Evolutionary conservation across 2,113 vertebrate species (phyloP), one percentile per base, ranked within the genome.

Genomic region (Solea senegalensis): DNA sequence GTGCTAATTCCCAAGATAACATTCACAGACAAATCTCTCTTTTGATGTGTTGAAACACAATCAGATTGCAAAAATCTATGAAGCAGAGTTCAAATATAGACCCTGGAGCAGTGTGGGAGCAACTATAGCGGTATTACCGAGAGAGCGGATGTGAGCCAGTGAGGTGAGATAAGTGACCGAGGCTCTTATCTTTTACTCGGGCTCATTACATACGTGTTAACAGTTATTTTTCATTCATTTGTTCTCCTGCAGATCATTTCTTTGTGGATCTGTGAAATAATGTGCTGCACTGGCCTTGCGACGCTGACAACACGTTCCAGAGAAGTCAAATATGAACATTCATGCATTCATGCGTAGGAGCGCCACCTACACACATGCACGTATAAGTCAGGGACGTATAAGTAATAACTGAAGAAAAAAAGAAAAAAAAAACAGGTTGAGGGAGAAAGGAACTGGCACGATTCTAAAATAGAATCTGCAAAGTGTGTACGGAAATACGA

Each of bases 1-100:
- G 67, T 74, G 84, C 81, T 84, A 86, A 91, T 86, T 87, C 86
- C 79, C 83, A 28, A 87, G 86, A 91, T 89, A 86, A 89, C 84
- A 84, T 84, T 86, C 78, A 86, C 74, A 69, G 81, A 86, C 86
- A 88, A 88, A 89, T 86, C 86, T 85, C 72, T 81, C 76, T 84
- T 88, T 79, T 88, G 81, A 90, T 87, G 86, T 60, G 80, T 1
- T 76, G 75, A 76, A 88, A 88, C 80, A 73, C 70, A 86, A 86
- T 85, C 82, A 84, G 78, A 84, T 80, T 76, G 66, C 64, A 78
- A 49, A 70, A 78, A 76, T 80, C 81, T 80, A 59, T 76, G 74
- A 80, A 83, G 81, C 80, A 51, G 57, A 65, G 84, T 86, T 88
- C 78, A 85, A 82, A 88, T 82, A 83, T 67, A 77, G 74, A 86